Base-by-base conservation (phyloP, 2,888 invertebrate species). In the Carterocephalus palaemon region DNA sequence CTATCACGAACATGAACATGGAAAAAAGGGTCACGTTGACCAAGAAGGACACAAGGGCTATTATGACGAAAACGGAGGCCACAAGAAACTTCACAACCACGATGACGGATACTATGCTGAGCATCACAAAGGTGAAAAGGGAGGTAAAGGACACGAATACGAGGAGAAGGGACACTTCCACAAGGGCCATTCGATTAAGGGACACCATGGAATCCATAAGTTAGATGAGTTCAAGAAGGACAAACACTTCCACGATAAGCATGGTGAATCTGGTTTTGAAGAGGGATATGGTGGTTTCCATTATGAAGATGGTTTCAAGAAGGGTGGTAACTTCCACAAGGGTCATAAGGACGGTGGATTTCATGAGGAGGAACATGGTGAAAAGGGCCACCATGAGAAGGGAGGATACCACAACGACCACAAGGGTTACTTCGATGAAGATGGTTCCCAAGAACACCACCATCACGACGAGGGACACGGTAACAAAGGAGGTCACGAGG, bases 201-300 rank as follows among this genome's bases (percentile, higher is more conserved):
- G 95, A 40, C 93, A 94, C 59, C 95, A 95, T 66, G 92, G 94
- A 57, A 88, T 95, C 2, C 94, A 95, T 81, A 95, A 95, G 70
- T 70, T 93, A 70, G 93, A 95, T 73, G 95, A 95, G 74, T 94
- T 90, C 78, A 93, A 94, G 69, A 95, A 95, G 71, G 92, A 95
- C 62, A 94, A 95, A 61, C 93, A 95, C 70, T 95, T 93, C 90
- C 94, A 92, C 70, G 95, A 95, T 60, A 94, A 95, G 68, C 92
- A 94, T 62, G 94, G 95, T 55, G 93, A 93, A 56, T 91, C 91
- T 43, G 94, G 93, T 1, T 92, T 93, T 57, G 93, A 94, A 73
- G 92, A 93, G 67, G 92, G 92, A 52, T 92, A 95, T 64, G 94
- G 94, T 37, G 92, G 90, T 26, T 90, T 91, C 71, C 92, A 94